A percentile compares a stretch with the other conserved stretches of the same genome.
phyloP scores from a whole-genome alignment of 2,113 vertebrate species.

The Zosterops pallidus region DNA sequence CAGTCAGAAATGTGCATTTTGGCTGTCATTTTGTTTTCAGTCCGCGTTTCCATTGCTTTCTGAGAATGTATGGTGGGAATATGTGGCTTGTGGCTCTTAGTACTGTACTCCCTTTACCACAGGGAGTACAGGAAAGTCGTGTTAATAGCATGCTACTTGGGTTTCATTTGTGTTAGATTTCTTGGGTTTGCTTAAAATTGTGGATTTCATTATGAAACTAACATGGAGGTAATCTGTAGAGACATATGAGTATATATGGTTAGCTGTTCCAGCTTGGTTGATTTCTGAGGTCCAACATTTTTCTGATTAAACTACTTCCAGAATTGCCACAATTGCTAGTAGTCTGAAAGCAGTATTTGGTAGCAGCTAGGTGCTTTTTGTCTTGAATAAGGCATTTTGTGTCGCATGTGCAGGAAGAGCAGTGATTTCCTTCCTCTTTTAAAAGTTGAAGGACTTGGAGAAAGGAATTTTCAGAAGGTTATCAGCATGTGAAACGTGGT shows the following conservation, averaged over 20 bases:
- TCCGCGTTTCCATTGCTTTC: not conserved
- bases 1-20: not conserved
- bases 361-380: not conserved
- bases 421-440: not conserved
- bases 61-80: not conserved
- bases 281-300: not conserved
- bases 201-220: not conserved
- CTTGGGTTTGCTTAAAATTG: not conserved
- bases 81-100: not conserved
- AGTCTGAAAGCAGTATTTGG: not conserved
- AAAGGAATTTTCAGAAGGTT: not conserved
- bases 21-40: not conserved
- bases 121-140: not conserved
- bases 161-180: not conserved
- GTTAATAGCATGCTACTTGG: not conserved
- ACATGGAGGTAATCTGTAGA: not conserved
- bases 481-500: not conserved
- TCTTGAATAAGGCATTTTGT: not conserved
- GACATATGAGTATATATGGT: not conserved
- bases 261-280: not conserved
- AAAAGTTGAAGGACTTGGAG: not conserved
- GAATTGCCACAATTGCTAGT: not conserved
- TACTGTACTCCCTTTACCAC: not conserved
- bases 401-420: rapidly evolving
- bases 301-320: not conserved